Conservation (phyloP, 1,140 invertebrate genomes). For the Drosophila pectinifera region DNA sequence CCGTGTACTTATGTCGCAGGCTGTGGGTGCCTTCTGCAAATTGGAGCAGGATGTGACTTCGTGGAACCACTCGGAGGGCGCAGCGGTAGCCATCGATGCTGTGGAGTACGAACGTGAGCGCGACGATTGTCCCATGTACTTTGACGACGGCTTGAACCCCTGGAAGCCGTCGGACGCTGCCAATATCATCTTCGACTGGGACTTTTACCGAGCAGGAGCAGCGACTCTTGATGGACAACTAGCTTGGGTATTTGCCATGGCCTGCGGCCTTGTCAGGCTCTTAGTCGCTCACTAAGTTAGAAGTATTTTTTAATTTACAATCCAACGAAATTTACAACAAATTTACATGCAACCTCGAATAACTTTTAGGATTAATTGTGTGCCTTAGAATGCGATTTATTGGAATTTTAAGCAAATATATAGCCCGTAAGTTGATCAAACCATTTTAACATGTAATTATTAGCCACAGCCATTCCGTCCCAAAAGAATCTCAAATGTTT, state of each 20-base stretch:
- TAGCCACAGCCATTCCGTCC: conserved; percentile 49
- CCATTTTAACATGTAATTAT: conserved; percentile 18
- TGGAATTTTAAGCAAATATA: conserved; percentile 28
- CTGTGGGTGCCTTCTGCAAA: conserved; percentile 95
- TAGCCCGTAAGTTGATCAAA: conserved; percentile 46
- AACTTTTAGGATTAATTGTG: conserved; percentile 28
- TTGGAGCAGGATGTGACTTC: conserved; percentile 95
- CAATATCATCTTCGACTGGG: conserved; percentile 88
- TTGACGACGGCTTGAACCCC: conserved; percentile 95
- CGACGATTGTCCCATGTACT: conserved; percentile 97
- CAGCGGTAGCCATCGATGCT: conserved; percentile 95
- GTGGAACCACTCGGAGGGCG: conserved; percentile 94
- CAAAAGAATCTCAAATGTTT: conserved; percentile 67
- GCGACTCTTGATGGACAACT: conserved; percentile 11
- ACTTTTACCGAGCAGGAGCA: conserved; percentile 76
- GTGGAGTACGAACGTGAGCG: conserved; percentile 96
- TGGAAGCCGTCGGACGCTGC: conserved; percentile 91
- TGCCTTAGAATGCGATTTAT: conserved; percentile 41
- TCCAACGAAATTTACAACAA: conserved; percentile 37
- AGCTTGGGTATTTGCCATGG: conserved; percentile 7
- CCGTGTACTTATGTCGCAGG: conserved; percentile 93
- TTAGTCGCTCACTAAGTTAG: conserved; percentile 33
- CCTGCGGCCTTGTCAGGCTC: conserved; percentile 19
- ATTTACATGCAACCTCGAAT: conserved; percentile 14
- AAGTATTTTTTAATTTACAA: conserved; percentile 31